Conservation (phyloP, 1,140 invertebrate species). For the Musca vetustissima region DNA sequence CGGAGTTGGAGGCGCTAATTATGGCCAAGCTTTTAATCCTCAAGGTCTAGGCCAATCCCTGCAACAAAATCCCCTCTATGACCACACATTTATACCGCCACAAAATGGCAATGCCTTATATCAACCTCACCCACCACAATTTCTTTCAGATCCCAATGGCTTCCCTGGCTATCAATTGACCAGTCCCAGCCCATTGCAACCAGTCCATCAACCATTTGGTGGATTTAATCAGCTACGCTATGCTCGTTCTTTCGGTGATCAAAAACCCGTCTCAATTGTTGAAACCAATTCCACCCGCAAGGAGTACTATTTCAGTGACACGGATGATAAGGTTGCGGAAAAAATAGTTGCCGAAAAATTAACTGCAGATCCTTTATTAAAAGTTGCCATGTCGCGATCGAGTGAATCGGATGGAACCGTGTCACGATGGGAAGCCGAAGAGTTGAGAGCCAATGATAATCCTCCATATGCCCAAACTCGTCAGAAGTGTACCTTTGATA, state of each 20-base stretch:
- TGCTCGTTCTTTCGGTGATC: slow-evolving; percentile 39
- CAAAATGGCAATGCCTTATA: background rate
- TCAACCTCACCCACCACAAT: background rate
- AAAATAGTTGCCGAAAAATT: no score
- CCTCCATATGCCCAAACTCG: slow-evolving; percentile 36
- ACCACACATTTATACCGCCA: background rate
- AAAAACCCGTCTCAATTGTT: slow-evolving; percentile 41
- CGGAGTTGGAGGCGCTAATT: no score
- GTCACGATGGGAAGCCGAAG: background rate
- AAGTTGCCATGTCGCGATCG: background rate
- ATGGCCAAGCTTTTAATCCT: background rate
- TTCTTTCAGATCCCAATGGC: background rate
- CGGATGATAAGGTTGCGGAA: background rate
- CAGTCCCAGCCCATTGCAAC: background rate
- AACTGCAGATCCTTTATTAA: background rate
- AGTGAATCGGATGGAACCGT: background rate
- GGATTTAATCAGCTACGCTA: slow-evolving; percentile 17
- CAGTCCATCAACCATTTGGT: slow-evolving; percentile 11
- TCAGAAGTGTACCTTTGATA: slow-evolving; percentile 45
- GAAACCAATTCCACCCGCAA: slow-evolving; percentile 50
- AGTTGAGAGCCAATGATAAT: background rate
- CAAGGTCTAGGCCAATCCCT: background rate
- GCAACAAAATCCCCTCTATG: slow-evolving; percentile 22
- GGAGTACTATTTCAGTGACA: slow-evolving; percentile 51
- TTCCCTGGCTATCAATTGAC: no score